Base-by-base conservation (phyloP, 2,888 invertebrate species). In the Mythimna vitellina region DNA sequence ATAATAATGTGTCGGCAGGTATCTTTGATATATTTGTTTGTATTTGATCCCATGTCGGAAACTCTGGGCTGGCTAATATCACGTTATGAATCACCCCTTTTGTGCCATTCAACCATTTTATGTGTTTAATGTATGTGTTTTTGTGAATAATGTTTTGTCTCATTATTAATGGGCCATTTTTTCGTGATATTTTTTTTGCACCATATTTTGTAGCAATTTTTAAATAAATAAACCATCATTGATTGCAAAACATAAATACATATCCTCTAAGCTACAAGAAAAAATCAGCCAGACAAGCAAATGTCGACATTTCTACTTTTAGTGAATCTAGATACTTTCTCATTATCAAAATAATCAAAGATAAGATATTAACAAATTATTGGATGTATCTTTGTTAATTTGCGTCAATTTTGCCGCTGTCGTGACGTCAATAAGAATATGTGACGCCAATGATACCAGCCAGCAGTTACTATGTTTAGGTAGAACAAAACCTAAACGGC, bases 1-100 rank as follows among this genome's bases (percentile, higher is more conserved):
- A 78, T 85, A 70, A 82, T 83, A 82, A 84, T 77, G 76, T 65
- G 71, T 78, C 74, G 66, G 63, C 77, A 75, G 72, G 73, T 80
- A 35, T 54, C 74, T 54, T 73, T 81, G 74, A 85, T 85, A 80
- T 81, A 86, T 86, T 74, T 85, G 80, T 86, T 82, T 78, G 84
- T 70, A 76, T 85, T 74, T 85, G 86, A 86, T 86, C 83, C 78
- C 74, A 53, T 42, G 76, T 82, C 71, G 84, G 82, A 78, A 82
- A 77, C 76, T 76, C 67, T 53, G 57, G 69, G 70, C 20, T 20
- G 17, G 58, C 58, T 60, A n/a, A 56, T 71, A 76, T 68, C 65
- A 53, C 7, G 42, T 68, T 69, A 83, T 78, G 76, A 53, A 82
- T 70, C 38, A 68, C 68, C 76, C 65, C 81, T 64, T 84, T 84